Base-by-base conservation (phyloP, 1,140 invertebrate species). In the Procambarus clarkii region DNA sequence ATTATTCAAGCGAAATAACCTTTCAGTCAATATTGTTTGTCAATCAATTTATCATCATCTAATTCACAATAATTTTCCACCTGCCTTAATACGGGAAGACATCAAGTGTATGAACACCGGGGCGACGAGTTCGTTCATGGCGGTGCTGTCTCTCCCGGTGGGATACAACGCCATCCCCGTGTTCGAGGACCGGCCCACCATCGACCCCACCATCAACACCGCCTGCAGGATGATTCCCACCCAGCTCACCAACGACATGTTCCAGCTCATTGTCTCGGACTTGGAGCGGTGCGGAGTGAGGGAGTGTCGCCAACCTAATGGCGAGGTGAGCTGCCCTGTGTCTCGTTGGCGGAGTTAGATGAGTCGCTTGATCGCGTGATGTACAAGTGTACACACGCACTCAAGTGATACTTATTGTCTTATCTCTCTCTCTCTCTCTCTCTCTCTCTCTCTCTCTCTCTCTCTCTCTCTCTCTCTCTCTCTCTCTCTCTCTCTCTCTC, bases 241-340 rank as follows among this genome's bases (percentile, higher is more conserved):
- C 5, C 81, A 91, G 82, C 69, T 91, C 45, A 88, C 80, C 46
- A 89, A 84, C 54, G 91, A 89, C 90, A 86, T 92, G 80, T 92
- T 89, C 77, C 86, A 84, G 71, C 91, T 93, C 15, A 86, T 88
- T 69, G 86, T 93, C 54, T 71, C 80, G 2, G 89, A 90, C 58
- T 81, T 93, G 48, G 92, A 93, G 34, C 86, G 86, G 7, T 93
- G 93, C 34, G 92, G 93, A n/a, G 93, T 93, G 15, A 81, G 54
- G n/a, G 45, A 69, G 64, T 93, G 92, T 58, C 60, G 71, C 11
- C 87, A 93, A 58, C 60, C 74, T 11, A 91, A 86, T 54, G 91
- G 93, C 48, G 85, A 87, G 74, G 84, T 87, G 60, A 87, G 48
- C 11, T 34, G 34, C 34, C 34, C 1, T 34, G 34, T 34, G 34